Percentiles rank a stretch among this genome's conserved stretches.
Conservation (phyloP, 2,888 invertebrate species). For the Thymelicus sylvestris region DNA sequence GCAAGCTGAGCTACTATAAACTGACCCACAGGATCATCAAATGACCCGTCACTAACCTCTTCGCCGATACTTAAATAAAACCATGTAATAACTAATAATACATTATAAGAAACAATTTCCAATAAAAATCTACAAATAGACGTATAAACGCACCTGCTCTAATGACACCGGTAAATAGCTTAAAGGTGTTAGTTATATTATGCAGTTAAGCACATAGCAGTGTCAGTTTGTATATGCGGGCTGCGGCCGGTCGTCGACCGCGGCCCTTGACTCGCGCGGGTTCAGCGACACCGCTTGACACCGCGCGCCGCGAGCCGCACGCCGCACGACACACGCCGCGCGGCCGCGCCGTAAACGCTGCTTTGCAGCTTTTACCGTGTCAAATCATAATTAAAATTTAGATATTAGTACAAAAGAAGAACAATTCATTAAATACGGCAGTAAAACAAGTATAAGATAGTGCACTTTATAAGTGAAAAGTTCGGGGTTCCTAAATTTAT, state of each 20-base stretch:
- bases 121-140: background rate
- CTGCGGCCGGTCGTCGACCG: conserved; percentile 80
- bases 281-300: conserved; percentile 77
- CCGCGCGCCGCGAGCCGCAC: conserved; percentile 48
- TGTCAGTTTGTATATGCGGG: conserved; percentile 65
- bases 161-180: conserved; percentile 58
- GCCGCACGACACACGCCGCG: conserved; percentile 43
- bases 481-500: too few species aligned
- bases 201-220: conserved; percentile 44
- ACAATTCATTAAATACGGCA: background rate
- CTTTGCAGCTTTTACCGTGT: conserved; percentile 28
- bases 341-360: conserved; percentile 30
- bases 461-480: too few species aligned
- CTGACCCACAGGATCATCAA: background rate
- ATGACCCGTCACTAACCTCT: background rate
- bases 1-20: background rate
- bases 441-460: too few species aligned
- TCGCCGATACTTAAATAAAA: background rate
- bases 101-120: background rate
- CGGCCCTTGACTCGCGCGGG: conserved; percentile 80
- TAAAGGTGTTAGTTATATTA: conserved; percentile 43
- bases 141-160: conserved; percentile 53
- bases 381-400: conserved; percentile 11
- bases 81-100: too few species aligned
- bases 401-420: background rate